Evolutionary conservation across 2,113 vertebrate species (phyloP).

Genomic region (Sigmodon hispidus): DNA sequence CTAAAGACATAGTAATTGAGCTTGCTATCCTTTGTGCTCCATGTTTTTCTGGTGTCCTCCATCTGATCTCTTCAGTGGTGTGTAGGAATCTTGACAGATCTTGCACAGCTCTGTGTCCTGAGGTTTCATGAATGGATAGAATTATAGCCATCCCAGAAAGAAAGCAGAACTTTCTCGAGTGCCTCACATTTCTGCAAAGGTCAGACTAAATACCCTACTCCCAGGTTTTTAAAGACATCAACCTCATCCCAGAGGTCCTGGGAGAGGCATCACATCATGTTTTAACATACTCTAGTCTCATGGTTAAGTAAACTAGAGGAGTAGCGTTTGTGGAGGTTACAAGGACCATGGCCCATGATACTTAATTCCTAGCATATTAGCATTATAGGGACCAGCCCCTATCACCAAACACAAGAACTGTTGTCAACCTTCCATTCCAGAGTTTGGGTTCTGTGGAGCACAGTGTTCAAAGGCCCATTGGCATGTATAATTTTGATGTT

Average conservation of each 20-base stretch:
- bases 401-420: background rate
- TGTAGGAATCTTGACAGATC: background rate
- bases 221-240: background rate
- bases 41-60: background rate
- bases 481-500: background rate
- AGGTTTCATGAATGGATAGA: conserved; percentile 14
- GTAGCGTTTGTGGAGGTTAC: background rate
- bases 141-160: background rate
- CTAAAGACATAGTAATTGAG: background rate
- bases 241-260: background rate
- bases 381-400: background rate
- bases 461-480: background rate
- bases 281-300: background rate
- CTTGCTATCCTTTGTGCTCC: background rate
- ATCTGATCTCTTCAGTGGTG: background rate
- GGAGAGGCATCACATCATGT: background rate
- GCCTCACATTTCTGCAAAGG: background rate
- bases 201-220: background rate
- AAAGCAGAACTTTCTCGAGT: background rate
- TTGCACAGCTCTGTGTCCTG: background rate
- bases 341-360: background rate
- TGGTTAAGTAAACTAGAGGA: background rate
- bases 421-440: background rate
- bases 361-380: background rate
- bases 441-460: background rate